Base-by-base conservation (phyloP, 2,113 vertebrate genomes). In the Pseudolaguvia tuberculata region DNA sequence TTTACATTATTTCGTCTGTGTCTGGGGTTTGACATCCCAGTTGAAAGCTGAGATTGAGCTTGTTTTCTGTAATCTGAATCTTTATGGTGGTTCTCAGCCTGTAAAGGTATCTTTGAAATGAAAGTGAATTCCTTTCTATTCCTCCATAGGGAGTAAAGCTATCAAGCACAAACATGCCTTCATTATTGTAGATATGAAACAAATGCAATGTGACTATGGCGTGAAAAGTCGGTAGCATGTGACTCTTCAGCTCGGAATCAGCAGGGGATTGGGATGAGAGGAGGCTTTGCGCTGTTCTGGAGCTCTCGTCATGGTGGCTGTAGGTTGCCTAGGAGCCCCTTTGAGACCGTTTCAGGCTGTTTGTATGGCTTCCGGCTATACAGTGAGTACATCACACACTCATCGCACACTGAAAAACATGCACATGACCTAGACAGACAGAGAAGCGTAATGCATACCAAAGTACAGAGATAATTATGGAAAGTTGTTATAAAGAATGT, bases 301-400 rank as follows among this genome's bases (percentile, higher is more conserved):
- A 69, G 52, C 48, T 68, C 59, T 79, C 51, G 20, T 84, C 86
- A 65, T 79, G 84, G 75, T 84, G 79, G 55, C 75, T 73, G 47
- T 75, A 70, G 29, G 72, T 77, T 80, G 71, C 81, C 82, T 84
- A 79, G 78, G 80, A 72, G 78, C 78, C 80, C 85, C 79, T 77
- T 73, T 73, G 84, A 85, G 85, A 74, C 75, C 76, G 45, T 77
- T 57, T 70, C 73, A 80, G 82, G 79, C 67, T 79, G 82, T 77
- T 76, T 83, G 80, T 83, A 80, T 75, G 39, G 86, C 85, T 80
- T n/a, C 75, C 76, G 86, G 87, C 84, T 78, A 73, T 75, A 78
- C 79, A 25, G 74, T 48, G 20, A 66, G 58, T n/a, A 59, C 55
- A 50, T 75, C 67, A 75, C 72, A 75, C 67, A 66, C 61, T 55